Percentiles rank a stretch among this genome's conserved stretches.
Conservation (phyloP, 2,113 vertebrate species). For the Microcebus tavaratra region DNA sequence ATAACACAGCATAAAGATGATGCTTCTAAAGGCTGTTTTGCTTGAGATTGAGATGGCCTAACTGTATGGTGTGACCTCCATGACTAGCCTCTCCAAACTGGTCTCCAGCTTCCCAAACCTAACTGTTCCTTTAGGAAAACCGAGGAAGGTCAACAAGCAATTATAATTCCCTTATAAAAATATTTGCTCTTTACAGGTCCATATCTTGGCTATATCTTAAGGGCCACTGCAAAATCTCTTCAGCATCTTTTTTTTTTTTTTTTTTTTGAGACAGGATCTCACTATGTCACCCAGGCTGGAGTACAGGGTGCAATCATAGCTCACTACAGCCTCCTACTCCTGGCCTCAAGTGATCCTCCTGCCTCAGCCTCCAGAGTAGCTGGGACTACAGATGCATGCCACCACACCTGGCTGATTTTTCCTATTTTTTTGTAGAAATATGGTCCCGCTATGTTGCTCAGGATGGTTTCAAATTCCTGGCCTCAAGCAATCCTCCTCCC, state of each 20-base stretch:
- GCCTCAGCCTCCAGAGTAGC: no score
- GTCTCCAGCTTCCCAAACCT: background rate
- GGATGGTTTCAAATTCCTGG: no score
- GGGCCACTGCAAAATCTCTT: background rate
- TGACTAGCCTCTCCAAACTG: background rate
- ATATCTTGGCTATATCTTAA: background rate
- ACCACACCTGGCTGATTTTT: no score
- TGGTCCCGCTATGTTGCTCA: no score
- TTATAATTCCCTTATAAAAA: background rate
- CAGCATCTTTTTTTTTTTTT: background rate
- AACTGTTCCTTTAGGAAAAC: background rate
- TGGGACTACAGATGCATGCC: no score
- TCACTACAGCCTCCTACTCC: no score
- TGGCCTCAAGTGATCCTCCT: no score
- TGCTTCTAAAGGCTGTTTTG: background rate
- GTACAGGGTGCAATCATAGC: no score
- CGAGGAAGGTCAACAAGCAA: background rate
- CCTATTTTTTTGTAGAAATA: no score
- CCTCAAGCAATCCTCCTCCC: no score
- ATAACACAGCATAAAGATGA: background rate
- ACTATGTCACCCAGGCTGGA: no score
- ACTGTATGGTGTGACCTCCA: background rate
- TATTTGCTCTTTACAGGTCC: background rate
- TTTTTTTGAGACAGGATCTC: no score
- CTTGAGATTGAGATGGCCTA: background rate